Evolutionary conservation across 23 tunicate genomes (phyloP).

Genomic region (Styela clava): DNA sequence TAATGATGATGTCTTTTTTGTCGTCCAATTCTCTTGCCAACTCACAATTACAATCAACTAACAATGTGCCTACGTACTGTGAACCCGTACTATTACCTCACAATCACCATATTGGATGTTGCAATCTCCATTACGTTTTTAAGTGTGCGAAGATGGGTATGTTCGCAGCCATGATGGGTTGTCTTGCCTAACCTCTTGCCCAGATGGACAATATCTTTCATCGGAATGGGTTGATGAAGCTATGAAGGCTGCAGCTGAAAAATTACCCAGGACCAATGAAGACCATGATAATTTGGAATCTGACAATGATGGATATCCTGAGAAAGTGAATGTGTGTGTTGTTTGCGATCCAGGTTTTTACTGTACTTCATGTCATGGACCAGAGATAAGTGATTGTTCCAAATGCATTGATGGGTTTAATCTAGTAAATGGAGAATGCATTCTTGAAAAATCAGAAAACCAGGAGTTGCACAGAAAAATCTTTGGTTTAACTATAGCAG

Average conservation of each 20-base stretch:
- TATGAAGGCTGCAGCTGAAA: no score
- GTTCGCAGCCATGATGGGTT: conserved; percentile 33
- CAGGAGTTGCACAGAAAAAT: neutral
- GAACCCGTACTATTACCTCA: no score
- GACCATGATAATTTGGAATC: conserved; percentile 9
- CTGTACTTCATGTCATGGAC: conserved; percentile 55
- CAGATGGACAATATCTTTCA: conserved; percentile 50
- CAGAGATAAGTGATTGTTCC: conserved; percentile 33
- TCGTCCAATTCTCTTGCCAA: neutral
- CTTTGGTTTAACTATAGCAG: conserved; percentile 19
- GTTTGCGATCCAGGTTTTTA: conserved; percentile 32
- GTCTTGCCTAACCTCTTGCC: conserved; percentile 40
- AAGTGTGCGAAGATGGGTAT: conserved; percentile 49
- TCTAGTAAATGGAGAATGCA: neutral
- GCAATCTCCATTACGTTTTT: neutral
- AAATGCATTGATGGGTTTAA: conserved; percentile 53
- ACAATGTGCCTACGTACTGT: neutral
- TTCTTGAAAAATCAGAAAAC: neutral
- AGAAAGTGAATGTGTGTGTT: conserved; percentile 36
- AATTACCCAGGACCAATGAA: neutral
- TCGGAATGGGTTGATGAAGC: conserved; percentile 23
- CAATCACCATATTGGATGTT: neutral
- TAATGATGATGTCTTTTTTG: neutral
- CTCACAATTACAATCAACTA: neutral
- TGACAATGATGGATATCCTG: conserved; percentile 21